Evolutionary conservation across 2,888 invertebrate species (phyloP), one percentile per base, ranked within the genome.

Genomic region (Drosophila incognita): DNA sequence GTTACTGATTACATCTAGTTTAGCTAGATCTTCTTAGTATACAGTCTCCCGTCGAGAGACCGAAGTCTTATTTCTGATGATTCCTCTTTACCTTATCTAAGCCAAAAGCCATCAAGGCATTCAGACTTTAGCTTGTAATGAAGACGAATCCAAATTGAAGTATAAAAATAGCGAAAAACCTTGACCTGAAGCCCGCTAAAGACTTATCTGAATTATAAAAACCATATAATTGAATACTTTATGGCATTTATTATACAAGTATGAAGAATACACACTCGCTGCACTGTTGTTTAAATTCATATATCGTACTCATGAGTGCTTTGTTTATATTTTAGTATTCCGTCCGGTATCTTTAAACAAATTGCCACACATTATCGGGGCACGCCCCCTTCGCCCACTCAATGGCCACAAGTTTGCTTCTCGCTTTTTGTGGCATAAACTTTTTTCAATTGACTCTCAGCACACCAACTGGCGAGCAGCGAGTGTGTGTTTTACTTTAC

Each of bases 401-500:
- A 72, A 65, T 68, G 53, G 57, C 62, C 57, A 48, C 29, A 75
- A 58, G 35, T 63, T 49, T 53, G 68, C 46, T 63, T 69, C 65
- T 49, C 66, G 69, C 61, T 67, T 73, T 71, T 56, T 69, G 71
- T 58, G 72, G 58, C 64, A 71, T 83, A 72, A 84, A 84, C 80
- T 83, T 87, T 87, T 87, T 82, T 86, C 86, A 88, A 87, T 88
- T 87, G 86, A 84, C 86, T 84, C 82, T 81, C 81, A 38, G 38
- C 72, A 76, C 84, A 70, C 7, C 46, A 21, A 58, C 56, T 48
- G 68, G 66, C 60, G 62, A 76, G 48, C 67, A 74, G 65, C 74
- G 74, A 69, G 65, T 62, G 72, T 66, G 81, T 72, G 76, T 74
- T 70, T 60, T 65, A 62, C 53, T 52, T 63, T 11, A 48, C 53